Conservation (phyloP, 2,113 vertebrate species). For the Muntiacus reevesi region DNA sequence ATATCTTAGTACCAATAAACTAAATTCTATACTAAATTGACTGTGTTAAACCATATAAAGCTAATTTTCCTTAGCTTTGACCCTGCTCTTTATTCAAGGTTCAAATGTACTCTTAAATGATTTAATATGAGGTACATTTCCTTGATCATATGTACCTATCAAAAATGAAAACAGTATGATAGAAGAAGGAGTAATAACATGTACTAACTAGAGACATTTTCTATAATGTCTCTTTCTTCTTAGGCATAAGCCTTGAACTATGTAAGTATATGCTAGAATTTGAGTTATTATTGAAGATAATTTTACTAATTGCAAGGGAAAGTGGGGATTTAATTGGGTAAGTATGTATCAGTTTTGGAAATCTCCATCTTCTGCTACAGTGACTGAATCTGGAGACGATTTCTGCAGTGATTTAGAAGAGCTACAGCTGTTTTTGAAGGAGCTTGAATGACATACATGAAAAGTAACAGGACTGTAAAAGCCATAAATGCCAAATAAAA, state of each 20-base stretch:
- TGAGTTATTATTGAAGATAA: background rate
- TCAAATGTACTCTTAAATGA: slow-evolving; percentile 61
- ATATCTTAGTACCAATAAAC: slow-evolving; percentile 47
- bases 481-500: slow-evolving; percentile 76
- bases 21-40: slow-evolving; percentile 71
- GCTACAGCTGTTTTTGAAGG: slow-evolving; percentile 31
- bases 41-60: slow-evolving; percentile 49
- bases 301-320: background rate
- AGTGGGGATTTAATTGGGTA: background rate
- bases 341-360: background rate
- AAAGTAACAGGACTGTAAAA: slow-evolving; percentile 69
- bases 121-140: slow-evolving; percentile 51
- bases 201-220: slow-evolving; percentile 13
- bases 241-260: background rate
- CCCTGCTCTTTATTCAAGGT: background rate
- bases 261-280: background rate
- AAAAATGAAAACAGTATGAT: slow-evolving; percentile 25
- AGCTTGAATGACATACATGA: slow-evolving; percentile 3
- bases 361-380: background rate
- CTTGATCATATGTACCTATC: slow-evolving; percentile 13
- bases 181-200: slow-evolving; percentile 41
- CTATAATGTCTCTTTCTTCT: background rate
- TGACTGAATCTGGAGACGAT: background rate
- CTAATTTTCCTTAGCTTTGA: background rate
- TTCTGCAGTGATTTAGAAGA: background rate